Evolutionary conservation across 2,888 invertebrate genomes (phyloP).

Genomic region (Andrena hattorfiana): DNA sequence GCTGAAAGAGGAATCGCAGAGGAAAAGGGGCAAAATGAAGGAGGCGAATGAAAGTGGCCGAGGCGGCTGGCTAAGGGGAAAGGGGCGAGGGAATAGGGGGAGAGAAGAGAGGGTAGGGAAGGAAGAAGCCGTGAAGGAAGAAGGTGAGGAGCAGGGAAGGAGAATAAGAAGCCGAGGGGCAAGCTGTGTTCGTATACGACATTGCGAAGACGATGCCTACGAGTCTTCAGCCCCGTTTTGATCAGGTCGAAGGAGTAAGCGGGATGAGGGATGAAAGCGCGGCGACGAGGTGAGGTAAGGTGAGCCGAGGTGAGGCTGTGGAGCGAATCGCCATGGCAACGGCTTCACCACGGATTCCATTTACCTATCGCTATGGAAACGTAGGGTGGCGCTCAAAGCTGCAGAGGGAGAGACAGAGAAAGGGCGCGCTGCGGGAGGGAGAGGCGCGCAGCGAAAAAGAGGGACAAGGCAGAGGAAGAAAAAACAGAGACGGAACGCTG

Average conservation of each 20-base stretch:
- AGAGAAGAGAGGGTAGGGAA: not conserved
- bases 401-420: slow-evolving; percentile 68
- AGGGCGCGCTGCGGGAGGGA: slow-evolving; percentile 54
- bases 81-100: slow-evolving; percentile 18
- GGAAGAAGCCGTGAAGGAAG: not conserved
- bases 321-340: slow-evolving; percentile 84
- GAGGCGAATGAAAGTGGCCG: not conserved
- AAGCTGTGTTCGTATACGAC: slow-evolving; percentile 64
- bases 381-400: slow-evolving; percentile 83
- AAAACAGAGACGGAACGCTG: slow-evolving; percentile 27
- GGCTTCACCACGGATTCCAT: slow-evolving; percentile 84
- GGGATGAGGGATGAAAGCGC: slow-evolving; percentile 70
- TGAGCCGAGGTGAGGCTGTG: slow-evolving; percentile 77
- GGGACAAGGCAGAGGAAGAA: slow-evolving; percentile 36
- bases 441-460: slow-evolving; percentile 4
- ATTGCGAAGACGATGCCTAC: slow-evolving; percentile 67
- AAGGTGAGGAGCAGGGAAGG: slow-evolving; percentile 31
- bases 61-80: slow-evolving; percentile 30
- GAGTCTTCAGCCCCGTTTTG: slow-evolving; percentile 72
- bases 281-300: slow-evolving; percentile 75
- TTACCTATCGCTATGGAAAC: slow-evolving; percentile 85
- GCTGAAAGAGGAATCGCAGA: slow-evolving; percentile 16
- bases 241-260: slow-evolving; percentile 72
- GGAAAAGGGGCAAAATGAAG: slow-evolving; percentile 19
- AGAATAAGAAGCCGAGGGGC: slow-evolving; percentile 51